A percentile compares a stretch with the other conserved stretches of the same genome.
phyloP scores from a whole-genome alignment of 2,797 vertebrate species.

The Smutsia temminckii region DNA sequence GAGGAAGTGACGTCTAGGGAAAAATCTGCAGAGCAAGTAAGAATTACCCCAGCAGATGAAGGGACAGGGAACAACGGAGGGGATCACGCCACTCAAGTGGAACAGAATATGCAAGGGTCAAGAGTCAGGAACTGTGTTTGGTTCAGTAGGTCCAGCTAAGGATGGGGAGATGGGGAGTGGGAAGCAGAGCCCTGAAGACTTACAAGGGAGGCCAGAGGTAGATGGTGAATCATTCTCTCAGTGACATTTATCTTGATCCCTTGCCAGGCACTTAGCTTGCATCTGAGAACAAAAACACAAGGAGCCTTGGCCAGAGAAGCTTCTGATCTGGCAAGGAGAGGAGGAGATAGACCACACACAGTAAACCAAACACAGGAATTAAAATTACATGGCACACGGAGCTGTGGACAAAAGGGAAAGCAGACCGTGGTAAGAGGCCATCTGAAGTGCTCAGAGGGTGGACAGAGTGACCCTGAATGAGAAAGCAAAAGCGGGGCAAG shows the following conservation, averaged over 20 bases:
- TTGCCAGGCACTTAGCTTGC: not conserved
- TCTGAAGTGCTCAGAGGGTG: no score
- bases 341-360: not conserved
- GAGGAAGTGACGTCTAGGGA: not conserved
- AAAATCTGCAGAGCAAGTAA: not conserved
- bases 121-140: not conserved
- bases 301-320: not conserved
- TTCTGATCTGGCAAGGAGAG: not conserved
- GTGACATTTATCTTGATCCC: not conserved
- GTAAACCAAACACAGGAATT: not conserved
- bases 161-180: fast-evolving
- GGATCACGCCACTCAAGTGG: fast-evolving
- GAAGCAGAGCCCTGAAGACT: not conserved
- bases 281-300: not conserved
- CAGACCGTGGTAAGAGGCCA: not conserved
- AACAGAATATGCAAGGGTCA: not conserved
- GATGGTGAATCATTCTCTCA: not conserved
- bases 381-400: fast-evolving
- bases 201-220: not conserved
- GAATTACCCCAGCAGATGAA: not conserved
- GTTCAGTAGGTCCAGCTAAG: not conserved
- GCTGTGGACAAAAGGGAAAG: not conserved
- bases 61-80: not conserved
- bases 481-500: not conserved
- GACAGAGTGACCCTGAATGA: not conserved